These are phyloP conservation scores for Dolomedes plantarius DNA, from an alignment of 2,888 invertebrate genomes.

Conservation along the genomic window DNA sequence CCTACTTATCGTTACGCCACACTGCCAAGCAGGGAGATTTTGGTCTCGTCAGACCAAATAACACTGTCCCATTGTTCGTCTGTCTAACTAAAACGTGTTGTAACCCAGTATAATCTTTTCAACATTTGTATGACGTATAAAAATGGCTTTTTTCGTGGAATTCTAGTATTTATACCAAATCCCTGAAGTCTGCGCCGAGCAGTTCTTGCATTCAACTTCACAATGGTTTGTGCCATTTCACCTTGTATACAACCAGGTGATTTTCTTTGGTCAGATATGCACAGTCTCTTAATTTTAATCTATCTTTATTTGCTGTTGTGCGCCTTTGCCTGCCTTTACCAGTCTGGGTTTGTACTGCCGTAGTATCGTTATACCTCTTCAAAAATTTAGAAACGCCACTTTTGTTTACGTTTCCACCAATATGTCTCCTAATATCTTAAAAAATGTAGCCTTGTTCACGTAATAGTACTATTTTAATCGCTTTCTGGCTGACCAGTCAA, in stretches of 20 bases:
- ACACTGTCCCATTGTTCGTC: neutral
- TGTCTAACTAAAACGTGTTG: constrained; percentile 20
- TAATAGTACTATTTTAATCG: no score
- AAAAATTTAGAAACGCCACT: no score
- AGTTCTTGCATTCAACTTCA: constrained; percentile 17
- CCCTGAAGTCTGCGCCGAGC: constrained; percentile 10
- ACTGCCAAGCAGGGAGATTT: neutral
- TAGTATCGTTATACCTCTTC: constrained; percentile 12
- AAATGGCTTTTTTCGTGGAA: constrained; percentile 15
- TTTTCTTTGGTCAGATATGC: no score
- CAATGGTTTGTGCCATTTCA: no score
- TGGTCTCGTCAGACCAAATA: constrained; percentile 22
- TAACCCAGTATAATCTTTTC: constrained; percentile 13
- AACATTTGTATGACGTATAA: constrained; percentile 17
- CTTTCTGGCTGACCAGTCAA: constrained; percentile 18
- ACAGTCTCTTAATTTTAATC: neutral
- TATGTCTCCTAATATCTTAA: neutral
- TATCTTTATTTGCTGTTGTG: constrained; percentile 14
- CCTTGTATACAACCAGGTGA: no score
- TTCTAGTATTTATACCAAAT: constrained; percentile 17
- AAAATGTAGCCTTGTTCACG: constrained; percentile 13
- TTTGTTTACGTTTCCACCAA: no score
- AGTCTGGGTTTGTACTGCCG: constrained; percentile 12
- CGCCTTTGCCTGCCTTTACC: constrained; percentile 7
- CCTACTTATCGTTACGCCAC: neutral